Evolutionary conservation across 2,797 vertebrate genomes (phyloP), one percentile per base, ranked within the genome.

Genomic region (Brachymystax lenok): DNA sequence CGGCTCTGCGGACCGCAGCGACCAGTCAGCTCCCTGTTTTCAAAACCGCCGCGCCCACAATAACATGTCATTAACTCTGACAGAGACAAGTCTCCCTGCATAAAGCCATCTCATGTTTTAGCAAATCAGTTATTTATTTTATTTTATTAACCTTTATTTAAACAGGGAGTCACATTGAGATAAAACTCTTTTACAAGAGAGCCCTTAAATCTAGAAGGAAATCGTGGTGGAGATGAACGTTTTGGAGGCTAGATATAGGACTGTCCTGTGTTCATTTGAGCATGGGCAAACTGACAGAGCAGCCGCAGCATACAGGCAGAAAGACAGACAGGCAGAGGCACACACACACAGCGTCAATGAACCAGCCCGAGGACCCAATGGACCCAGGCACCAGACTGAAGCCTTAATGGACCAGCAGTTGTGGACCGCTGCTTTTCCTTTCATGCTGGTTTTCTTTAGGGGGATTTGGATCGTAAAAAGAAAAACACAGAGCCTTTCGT

Each of bases 371-470:
- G 16, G 69, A 13, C 61, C 72, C 74, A 76, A 68, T 51, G 33
- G 71, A 74, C 59, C 50, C 69, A 68, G 21, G 71, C 56, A 74
- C 27, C 71, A 59, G 35, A 54, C 59, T 28, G 46, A 76, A 30
- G 40, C 67, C 61, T 46, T 71, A 67, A 68, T 80, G 76, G 74
- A 78, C 69, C 82, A 75, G 76, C 81, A 74, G 81, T 80, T 59
- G 71, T 73, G 70, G 75, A 75, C 73, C 66, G 33, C 40, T 77
- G 79, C 51, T 79, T 74, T 61, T 59, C 77, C 64, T 56, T 76
- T 78, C 77, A 83, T 70, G n/a, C 74, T 52, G 30, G 56, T 73
- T 81, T 81, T 79, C 79, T 76, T 83, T 77, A 64, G 69, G 70
- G 51, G 69, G 75, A 74, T 70, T 81, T 52, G 24, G 72, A 74